Base-by-base conservation (phyloP, 1,140 invertebrate genomes). In the Drosophila oshimai region DNA sequence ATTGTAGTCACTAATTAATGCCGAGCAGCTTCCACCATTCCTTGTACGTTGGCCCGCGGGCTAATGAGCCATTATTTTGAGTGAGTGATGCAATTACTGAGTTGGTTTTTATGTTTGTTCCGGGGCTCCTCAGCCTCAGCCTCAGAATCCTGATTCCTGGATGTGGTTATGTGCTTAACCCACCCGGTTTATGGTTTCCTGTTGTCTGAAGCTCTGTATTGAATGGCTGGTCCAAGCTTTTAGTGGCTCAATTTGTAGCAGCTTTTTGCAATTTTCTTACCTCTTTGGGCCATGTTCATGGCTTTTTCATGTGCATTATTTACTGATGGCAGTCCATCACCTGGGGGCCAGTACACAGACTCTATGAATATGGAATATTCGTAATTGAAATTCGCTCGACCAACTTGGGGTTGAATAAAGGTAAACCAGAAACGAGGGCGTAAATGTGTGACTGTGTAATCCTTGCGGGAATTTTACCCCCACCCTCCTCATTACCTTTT, bases 81-180 rank as follows among this genome's bases (percentile, higher is more conserved):
- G 68, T 77, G 74, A 55, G 60, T 67, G 78, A 78, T 60, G 60
- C 74, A 78, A 78, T 78, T 73, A 77, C 74, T 51, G 42, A 34
- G 37, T 31, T 34, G 34, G 28, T 37, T 45, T 57, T 53, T 72
- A 65, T 49, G 53, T 31, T 10, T 18, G 6, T 17, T 6, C 22
- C 17, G 10, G 10, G 10, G 6, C 24, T 31, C 26, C 39, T 22
- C 9, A 12, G 15, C 10, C 17, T 20, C n/a, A n/a, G n/a, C n/a
- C n/a, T n/a, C n/a, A n/a, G n/a, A 13, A 7, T 26, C 54, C 10
- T 29, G 22, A 47, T 64, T 64, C 22, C 41, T 13, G 18, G 34
- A 46, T 64, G 17, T n/a, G 57, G 20, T 29, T 62, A 34, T 61
- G 61, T 61, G 41, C 42, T 64, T 29, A 13, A 37, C 24, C 33